Base-by-base conservation (phyloP, 2,797 vertebrate species). In the Chloroceryle amazona region DNA sequence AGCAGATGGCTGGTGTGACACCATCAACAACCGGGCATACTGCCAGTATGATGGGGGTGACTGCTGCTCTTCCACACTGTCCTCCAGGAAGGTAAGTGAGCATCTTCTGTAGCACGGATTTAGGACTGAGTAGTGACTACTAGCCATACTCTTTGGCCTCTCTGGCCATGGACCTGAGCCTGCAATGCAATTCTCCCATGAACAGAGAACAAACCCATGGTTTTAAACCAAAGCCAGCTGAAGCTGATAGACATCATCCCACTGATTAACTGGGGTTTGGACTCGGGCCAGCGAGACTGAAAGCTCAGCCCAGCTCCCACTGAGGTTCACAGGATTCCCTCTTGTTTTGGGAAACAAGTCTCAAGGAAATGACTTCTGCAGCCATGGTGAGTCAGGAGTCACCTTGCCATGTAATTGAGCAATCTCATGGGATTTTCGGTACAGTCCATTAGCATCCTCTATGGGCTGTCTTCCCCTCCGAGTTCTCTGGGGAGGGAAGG, bases 1-100 rank as follows among this genome's bases (percentile, higher is more conserved):
- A 96, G 99, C 99, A 49, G 99, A 99, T 2, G 99, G 99, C 72
- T 99, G 99, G 99, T 99, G 99, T 52, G 99, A 99, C 97, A 99
- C 99, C 72, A 99, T 99, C 98, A 99, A 99, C 97, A 99, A 99
- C 97, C 96, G 99, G 54, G 99, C 99, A 0, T 99, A 99, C 97
- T 99, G 99, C 98, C 98, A 99, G 94, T 99, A 99, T 2, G 99
- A 99, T 0, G 99, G 99, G 62, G 99, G 99, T 78, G 99, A 99
- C 98, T 99, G 99, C 98, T 99, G 99, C 96, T 98, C 99, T 23
- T 99, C 99, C 74, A 99, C 99, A 0, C 98, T 99, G 71, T 99
- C 99, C 93, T 99, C 99, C 79, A 99, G 97, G 97, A 99, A 99
- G 99, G 99, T 99, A 97, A 97, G 96, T 25, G 60, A 87, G 55